A percentile compares a stretch with the other conserved stretches of the same genome.
These are phyloP conservation scores for Pegea sp. DNA, from an alignment of 23 tunicate genomes.

Conservation along the genomic window DNA sequence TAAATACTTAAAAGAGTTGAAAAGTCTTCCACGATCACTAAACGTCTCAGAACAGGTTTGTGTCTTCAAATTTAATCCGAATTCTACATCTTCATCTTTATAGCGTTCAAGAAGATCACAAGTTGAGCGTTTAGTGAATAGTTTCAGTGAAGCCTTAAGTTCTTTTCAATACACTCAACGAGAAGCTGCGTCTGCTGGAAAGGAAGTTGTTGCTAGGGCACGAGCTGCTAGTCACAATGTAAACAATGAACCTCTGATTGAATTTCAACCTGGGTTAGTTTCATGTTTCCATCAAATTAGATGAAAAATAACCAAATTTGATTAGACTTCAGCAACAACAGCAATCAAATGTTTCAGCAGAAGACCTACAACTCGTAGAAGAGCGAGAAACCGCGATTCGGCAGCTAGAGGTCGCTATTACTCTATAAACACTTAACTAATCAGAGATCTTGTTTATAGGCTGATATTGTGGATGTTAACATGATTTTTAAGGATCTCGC, in stretches of 20 bases:
- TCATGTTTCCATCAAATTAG: not conserved
- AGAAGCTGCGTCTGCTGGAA: conserved; percentile 65
- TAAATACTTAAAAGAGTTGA: conserved; percentile 41
- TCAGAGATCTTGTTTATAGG: conserved; percentile 9
- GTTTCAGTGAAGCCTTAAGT: conserved; percentile 76
- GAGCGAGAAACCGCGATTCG: conserved; percentile 77
- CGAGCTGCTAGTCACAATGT: conserved; percentile 38
- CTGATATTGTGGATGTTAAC: conserved; percentile 86
- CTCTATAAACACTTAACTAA: not conserved
- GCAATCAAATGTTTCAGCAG: conserved; percentile 39
- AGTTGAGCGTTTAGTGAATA: conserved; percentile 45
- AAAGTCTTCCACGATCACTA: conserved; percentile 44
- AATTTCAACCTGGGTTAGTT: conserved; percentile 5
- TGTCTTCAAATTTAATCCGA: too few species aligned
- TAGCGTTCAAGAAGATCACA: conserved; percentile 45
- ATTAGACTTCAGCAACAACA: conserved; percentile 46
- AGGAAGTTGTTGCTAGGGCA: conserved; percentile 43
- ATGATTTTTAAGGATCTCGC: conserved; percentile 94
- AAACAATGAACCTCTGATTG: conserved; percentile 20
- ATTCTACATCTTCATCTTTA: too few species aligned
- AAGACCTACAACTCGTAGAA: conserved; percentile 55
- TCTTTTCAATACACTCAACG: conserved; percentile 78
- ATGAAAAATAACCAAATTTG: not conserved
- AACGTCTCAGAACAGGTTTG: conserved; percentile 50
- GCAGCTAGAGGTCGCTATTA: conserved; percentile 60